phyloP scores from a whole-genome alignment of 2,797 vertebrate genomes.

The Myiotriccus ornatus region DNA sequence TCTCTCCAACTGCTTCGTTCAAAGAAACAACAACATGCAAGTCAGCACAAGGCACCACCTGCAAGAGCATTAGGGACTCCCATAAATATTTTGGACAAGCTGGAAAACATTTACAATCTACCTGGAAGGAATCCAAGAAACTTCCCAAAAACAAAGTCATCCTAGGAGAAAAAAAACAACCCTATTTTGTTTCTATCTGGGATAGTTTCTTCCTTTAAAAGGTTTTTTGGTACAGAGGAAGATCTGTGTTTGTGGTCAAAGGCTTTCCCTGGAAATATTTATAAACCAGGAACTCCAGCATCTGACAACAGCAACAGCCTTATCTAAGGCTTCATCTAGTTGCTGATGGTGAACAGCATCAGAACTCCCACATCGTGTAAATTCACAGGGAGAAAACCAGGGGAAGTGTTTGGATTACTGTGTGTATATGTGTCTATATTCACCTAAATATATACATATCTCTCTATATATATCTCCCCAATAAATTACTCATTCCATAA shows the following conservation, averaged over 20 bases:
- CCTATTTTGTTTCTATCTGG: neutral
- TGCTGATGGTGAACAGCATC: neutral
- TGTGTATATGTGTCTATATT: neutral
- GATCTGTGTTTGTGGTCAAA: neutral
- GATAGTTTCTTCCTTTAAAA: neutral
- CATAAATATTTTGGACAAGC: neutral
- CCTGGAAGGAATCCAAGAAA: neutral
- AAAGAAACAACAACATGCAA: neutral
- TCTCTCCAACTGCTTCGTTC: neutral
- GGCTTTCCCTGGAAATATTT: neutral
- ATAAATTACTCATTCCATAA: neutral
- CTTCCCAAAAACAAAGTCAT: neutral
- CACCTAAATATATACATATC: neutral
- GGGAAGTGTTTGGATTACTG: neutral
- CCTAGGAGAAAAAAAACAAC: neutral
- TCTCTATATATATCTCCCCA: neutral
- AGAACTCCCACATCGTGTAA: neutral
- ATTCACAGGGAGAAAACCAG: neutral
- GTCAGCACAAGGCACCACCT: neutral
- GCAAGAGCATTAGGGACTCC: neutral
- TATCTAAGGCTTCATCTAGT: neutral
- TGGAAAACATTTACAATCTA: neutral
- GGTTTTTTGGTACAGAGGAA: neutral
- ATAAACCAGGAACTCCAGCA: neutral
- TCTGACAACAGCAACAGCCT: neutral